Percentiles rank a stretch among this genome's conserved stretches.
Evolutionary conservation across 1,140 invertebrate genomes (phyloP).

Genomic region (Eupeodes corollae): DNA sequence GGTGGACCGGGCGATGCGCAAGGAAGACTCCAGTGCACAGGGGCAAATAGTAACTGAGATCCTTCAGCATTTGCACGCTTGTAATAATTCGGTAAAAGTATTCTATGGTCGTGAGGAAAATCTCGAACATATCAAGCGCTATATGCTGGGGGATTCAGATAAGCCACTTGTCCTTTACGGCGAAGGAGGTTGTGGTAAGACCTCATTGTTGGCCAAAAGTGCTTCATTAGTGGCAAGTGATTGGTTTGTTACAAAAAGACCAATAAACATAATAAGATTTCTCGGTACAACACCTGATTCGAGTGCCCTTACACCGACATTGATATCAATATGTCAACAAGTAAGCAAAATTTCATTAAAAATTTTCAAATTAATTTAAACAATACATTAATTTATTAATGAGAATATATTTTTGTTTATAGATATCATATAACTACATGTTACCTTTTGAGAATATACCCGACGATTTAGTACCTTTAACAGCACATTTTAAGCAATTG

Average conservation of each 20-base stretch:
- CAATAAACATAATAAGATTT: constrained; percentile 83
- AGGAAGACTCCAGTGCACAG: constrained; percentile 86
- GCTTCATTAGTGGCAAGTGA: constrained; percentile 62
- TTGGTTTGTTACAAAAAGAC: constrained; percentile 64
- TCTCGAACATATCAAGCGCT: constrained; percentile 66
- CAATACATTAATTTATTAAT: too few species aligned
- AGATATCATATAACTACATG: constrained; percentile 93
- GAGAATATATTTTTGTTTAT: constrained; percentile 20
- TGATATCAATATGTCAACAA: constrained; percentile 92
- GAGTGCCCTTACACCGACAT: constrained; percentile 82
- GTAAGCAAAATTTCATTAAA: constrained; percentile 37
- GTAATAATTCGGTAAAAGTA: constrained; percentile 90
- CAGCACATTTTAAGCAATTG: constrained; percentile 90
- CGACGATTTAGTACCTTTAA: constrained; percentile 88
- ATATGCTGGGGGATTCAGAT: constrained; percentile 75
- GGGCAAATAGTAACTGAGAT: constrained; percentile 93
- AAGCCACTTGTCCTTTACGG: constrained; percentile 91
- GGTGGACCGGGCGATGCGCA: constrained; percentile 87
- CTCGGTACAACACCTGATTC: constrained; percentile 95
- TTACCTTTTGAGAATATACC: constrained; percentile 87
- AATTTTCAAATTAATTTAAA: too few species aligned
- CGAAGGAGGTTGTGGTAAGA: constrained; percentile 93
- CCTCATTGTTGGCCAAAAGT: constrained; percentile 86
- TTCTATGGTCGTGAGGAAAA: constrained; percentile 90
- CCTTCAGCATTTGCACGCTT: constrained; percentile 91